Evolutionary conservation across 1,140 invertebrate species (phyloP).

Genomic region (Rhopalosiphum padi): DNA sequence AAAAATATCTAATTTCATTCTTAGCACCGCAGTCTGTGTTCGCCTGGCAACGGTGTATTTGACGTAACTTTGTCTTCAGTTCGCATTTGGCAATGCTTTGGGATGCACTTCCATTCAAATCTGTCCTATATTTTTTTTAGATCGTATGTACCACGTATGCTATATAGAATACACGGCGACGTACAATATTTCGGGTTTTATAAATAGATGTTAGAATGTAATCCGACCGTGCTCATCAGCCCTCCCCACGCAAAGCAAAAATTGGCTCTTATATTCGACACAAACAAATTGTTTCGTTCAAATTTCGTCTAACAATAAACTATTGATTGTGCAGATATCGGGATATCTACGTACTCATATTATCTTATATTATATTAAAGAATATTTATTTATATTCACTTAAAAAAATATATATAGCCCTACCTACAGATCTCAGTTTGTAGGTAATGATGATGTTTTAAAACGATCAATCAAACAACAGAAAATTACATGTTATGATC

Average conservation of each 20-base stretch:
- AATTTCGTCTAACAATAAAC: not conserved
- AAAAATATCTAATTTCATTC: constrained; percentile 20
- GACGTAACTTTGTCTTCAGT: not conserved
- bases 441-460: not conserved
- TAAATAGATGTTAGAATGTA: constrained; percentile 47
- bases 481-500: no score
- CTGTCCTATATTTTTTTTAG: constrained; percentile 50
- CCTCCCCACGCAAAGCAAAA: constrained; percentile 5
- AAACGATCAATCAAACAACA: no score
- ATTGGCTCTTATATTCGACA: constrained; percentile 22
- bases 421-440: not conserved
- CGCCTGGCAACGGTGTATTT: not conserved
- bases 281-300: not conserved
- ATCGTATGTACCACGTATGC: not conserved
- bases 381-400: not conserved
- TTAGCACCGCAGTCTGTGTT: not conserved
- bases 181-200: constrained; percentile 51
- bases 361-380: not conserved
- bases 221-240: not conserved
- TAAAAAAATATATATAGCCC: not conserved
- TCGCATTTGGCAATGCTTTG: constrained; percentile 38
- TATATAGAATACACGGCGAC: not conserved
- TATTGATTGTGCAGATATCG: not conserved
- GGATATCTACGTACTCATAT: not conserved
- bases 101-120: not conserved